Percentiles rank a stretch among this genome's conserved stretches.
phyloP scores from a whole-genome alignment of 2,797 vertebrate genomes.

The Paratrypauchen microcephalus region DNA sequence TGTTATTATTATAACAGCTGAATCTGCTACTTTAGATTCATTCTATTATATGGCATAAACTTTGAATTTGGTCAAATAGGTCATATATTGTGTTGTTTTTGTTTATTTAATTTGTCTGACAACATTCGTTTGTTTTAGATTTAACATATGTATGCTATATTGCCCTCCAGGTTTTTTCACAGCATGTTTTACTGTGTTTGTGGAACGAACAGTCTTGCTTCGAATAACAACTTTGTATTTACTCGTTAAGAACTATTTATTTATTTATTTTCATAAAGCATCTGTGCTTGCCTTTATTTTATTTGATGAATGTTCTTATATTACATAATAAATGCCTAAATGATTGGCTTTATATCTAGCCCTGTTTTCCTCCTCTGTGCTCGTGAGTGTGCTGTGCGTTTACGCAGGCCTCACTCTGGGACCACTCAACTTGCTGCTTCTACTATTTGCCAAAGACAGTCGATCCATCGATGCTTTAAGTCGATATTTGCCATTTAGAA shows the following conservation, averaged over 20 bases:
- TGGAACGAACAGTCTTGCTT: neutral
- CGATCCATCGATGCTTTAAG: conserved; percentile 65
- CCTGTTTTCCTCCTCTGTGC: conserved; percentile 10
- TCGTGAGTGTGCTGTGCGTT: conserved; percentile 30
- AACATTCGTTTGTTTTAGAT: neutral
- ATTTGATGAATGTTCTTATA: neutral
- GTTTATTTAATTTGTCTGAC: neutral
- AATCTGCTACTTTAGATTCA: neutral
- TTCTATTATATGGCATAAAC: neutral
- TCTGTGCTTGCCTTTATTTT: neutral
- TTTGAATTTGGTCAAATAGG: neutral
- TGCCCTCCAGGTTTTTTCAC: neutral
- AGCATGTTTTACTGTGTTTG: neutral
- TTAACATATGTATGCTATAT: neutral
- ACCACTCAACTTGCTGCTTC: conserved; percentile 58
- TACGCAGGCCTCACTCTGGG: conserved; percentile 51
- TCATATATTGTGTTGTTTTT: neutral
- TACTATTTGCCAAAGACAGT: conserved; percentile 63
- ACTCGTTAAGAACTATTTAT: neutral
- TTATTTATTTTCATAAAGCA: neutral
- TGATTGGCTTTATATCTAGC: neutral
- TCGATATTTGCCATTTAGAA: conserved; percentile 76
- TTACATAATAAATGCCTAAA: neutral
- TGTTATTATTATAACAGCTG: neutral
- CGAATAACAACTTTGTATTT: neutral